These are phyloP conservation scores for Drosophila kepulauana DNA, from an alignment of 1,140 invertebrate species.

Conservation along the genomic window DNA sequence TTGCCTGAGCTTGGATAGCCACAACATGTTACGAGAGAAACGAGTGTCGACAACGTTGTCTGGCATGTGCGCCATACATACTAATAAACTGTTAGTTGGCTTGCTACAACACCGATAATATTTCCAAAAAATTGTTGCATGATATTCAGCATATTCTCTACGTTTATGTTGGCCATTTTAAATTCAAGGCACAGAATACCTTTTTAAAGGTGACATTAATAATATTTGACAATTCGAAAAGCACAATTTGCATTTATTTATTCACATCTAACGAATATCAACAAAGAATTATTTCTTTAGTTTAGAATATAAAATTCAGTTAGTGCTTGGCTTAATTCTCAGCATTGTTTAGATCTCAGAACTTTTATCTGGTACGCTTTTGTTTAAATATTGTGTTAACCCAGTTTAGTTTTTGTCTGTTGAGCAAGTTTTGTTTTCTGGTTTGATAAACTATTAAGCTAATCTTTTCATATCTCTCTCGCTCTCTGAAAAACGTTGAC, in stretches of 20 bases:
- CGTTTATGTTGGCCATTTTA: constrained; percentile 13
- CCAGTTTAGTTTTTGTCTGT: neutral
- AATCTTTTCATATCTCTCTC: constrained; percentile 29
- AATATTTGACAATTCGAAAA: neutral
- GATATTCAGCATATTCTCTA: constrained; percentile 5
- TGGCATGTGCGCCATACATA: constrained; percentile 61
- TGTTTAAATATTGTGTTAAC: neutral
- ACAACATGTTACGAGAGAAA: constrained; percentile 53
- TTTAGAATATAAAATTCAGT: too few species aligned
- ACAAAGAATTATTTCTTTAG: too few species aligned
- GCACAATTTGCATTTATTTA: neutral
- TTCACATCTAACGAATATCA: too few species aligned
- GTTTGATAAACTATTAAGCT: constrained; percentile 12
- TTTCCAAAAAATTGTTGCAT: constrained; percentile 18
- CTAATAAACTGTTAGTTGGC: constrained; percentile 74
- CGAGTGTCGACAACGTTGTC: constrained; percentile 17
- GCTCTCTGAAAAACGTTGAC: constrained; percentile 15
- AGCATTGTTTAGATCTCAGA: neutral
- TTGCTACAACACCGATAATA: constrained; percentile 33
- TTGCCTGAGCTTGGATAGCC: constrained; percentile 47
- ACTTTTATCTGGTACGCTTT: neutral
- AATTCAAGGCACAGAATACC: constrained; percentile 7
- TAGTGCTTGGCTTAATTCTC: too few species aligned
- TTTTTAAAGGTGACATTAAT: neutral
- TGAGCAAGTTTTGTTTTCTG: neutral